These are phyloP conservation scores for Siniperca chuatsi DNA, from an alignment of 2,113 vertebrate species.

Conservation along the genomic window DNA sequence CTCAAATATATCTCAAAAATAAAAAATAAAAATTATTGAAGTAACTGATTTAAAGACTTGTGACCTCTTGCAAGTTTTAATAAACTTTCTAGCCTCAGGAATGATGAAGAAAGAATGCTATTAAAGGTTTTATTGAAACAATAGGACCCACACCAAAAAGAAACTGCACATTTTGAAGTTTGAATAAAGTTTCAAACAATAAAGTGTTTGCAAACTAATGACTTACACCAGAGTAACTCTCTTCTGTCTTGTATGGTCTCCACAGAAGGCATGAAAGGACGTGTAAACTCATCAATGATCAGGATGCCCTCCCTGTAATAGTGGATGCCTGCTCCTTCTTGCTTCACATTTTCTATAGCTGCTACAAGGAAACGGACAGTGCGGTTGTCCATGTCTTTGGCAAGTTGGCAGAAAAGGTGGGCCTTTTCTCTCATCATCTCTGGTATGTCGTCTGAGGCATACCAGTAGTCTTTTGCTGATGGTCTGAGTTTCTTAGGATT, in stretches of 20 bases:
- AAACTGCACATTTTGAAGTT: no score
- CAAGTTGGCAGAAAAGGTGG: background rate
- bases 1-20: no score
- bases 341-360: rapidly evolving
- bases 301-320: background rate
- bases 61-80: no score
- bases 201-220: no score
- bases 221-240: background rate
- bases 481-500: no score
- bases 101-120: no score
- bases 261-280: rapidly evolving
- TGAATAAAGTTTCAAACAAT: no score
- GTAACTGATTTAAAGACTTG: no score
- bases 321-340: background rate
- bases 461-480: background rate
- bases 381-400: background rate
- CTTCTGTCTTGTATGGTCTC: background rate
- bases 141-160: no score
- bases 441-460: background rate
- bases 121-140: no score
- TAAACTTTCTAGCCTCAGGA: no score
- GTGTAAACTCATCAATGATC: background rate
- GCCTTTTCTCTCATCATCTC: background rate
- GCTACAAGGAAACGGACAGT: background rate
- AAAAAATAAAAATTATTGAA: no score